These are phyloP conservation scores for Papilio elwesi DNA, from an alignment of 2,888 invertebrate genomes.

Conservation along the genomic window DNA sequence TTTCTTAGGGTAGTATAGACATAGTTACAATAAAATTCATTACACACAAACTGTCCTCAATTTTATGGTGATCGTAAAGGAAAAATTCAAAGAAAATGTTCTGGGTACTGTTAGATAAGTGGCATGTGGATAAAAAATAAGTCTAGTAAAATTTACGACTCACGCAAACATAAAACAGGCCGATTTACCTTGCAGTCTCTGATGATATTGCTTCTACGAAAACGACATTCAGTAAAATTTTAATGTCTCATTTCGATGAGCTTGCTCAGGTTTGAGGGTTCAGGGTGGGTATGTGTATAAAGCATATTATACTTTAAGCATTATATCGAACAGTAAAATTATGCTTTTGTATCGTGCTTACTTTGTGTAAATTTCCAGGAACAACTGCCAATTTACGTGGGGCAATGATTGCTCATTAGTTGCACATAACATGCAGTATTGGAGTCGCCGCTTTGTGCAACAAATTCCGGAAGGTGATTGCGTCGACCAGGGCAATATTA, in stretches of 20 bases:
- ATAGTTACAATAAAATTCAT: conserved; percentile 36
- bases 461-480: too few relatives aligned
- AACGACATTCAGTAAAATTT: conserved; percentile 31
- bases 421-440: too few relatives aligned
- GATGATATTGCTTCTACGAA: conserved; percentile 35
- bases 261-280: conserved; percentile 18
- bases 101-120: conserved; percentile 63
- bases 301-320: background rate
- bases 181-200: conserved; percentile 56
- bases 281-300: conserved; percentile 5
- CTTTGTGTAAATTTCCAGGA: too few relatives aligned
- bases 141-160: conserved; percentile 72
- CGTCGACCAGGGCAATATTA: too few relatives aligned
- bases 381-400: too few relatives aligned
- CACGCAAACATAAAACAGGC: conserved; percentile 73
- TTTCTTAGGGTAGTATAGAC: conserved; percentile 7
- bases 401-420: too few relatives aligned
- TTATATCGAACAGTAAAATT: background rate
- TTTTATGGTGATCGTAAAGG: conserved; percentile 35
- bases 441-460: too few relatives aligned
- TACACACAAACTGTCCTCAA: conserved; percentile 30
- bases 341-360: too few relatives aligned
- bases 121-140: conserved; percentile 74
- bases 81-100: conserved; percentile 27
- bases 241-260: conserved; percentile 33